Percentiles rank a stretch among this genome's conserved stretches.
Conservation (phyloP, 2,797 vertebrate species). For the Mus caroli region DNA sequence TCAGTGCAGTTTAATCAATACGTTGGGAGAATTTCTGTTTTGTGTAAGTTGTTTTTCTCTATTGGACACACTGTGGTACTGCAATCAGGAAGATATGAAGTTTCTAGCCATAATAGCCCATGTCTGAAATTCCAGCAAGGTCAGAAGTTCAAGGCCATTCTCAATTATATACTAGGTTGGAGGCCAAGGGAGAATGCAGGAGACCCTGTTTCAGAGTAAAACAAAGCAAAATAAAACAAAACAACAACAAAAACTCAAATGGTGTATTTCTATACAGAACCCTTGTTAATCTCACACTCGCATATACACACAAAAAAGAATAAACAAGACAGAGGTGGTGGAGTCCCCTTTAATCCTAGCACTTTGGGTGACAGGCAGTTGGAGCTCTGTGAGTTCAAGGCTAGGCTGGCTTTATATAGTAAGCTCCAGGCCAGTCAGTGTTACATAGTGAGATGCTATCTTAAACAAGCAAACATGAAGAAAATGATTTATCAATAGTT, state of each 20-base stretch:
- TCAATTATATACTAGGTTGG: neutral
- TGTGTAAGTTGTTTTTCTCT: constrained; percentile 28
- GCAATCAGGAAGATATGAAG: constrained; percentile 49
- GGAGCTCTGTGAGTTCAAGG: neutral
- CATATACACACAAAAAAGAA: neutral
- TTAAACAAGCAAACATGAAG: neutral
- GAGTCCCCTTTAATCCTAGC: no score
- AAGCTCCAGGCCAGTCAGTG: neutral
- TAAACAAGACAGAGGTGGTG: neutral
- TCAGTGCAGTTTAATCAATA: neutral
- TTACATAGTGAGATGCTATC: neutral
- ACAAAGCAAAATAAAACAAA: neutral
- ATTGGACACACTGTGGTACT: constrained; percentile 3
- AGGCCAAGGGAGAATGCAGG: neutral
- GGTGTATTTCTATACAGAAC: neutral
- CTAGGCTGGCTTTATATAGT: neutral
- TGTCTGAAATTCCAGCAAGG: neutral
- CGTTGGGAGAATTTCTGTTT: constrained; percentile 30
- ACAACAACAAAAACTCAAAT: neutral
- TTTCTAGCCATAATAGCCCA: neutral
- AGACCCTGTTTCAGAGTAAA: neutral
- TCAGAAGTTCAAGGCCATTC: neutral
- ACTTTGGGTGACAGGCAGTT: no score
- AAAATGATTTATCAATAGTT: neutral
- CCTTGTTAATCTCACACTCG: neutral